Evolutionary conservation across 1,140 invertebrate genomes (phyloP), one percentile per base, ranked within the genome.

Genomic region (Tribolium madens): DNA sequence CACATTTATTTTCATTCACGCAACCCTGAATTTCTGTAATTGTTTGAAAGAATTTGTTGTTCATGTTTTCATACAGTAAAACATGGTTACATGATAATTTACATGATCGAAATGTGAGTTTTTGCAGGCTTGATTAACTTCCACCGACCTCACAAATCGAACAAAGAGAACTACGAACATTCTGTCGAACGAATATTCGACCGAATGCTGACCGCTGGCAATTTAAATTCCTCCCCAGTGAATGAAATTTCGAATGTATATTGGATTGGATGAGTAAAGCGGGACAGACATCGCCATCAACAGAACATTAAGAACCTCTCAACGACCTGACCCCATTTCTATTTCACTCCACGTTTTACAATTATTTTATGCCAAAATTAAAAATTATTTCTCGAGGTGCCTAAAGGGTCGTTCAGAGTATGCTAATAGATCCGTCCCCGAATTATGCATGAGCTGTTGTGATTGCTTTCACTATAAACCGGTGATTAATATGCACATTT

Each of bases 221-320:
- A 81, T 81, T 81, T 81, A 78, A 81, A 81, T 81, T 79, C 73
- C 72, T 75, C 76, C 75, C 80, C 47, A 73, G 73, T 72, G 48
- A 79, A 78, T 79, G 78, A 73, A 78, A 81, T 78, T 79, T 81
- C 79, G 64, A 81, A 81, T 79, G 72, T 77, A 78, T 76, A 80
- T 78, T 80, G 75, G 80, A 81, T 81, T 80, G 76, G 72, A 81
- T 76, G 69, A 64, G 73, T 75, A 76, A 76, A 78, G 26, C 47
- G 74, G 69, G 72, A 75, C 48, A 74, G 33, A 42, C 33, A 18
- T 50, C 21, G 26, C 33, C 33, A 33, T 57, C 47, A 74, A 60
- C 53, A 60, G 53, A 26, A 60, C 53, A 60, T 60, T 60, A 60
- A 60, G 53, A 60, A 60, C 53, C 53, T 60, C 53, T 60, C 53